These are phyloP conservation scores for Heterocephalus glaber DNA, from an alignment of 2,113 vertebrate species.

Conservation along the genomic window DNA sequence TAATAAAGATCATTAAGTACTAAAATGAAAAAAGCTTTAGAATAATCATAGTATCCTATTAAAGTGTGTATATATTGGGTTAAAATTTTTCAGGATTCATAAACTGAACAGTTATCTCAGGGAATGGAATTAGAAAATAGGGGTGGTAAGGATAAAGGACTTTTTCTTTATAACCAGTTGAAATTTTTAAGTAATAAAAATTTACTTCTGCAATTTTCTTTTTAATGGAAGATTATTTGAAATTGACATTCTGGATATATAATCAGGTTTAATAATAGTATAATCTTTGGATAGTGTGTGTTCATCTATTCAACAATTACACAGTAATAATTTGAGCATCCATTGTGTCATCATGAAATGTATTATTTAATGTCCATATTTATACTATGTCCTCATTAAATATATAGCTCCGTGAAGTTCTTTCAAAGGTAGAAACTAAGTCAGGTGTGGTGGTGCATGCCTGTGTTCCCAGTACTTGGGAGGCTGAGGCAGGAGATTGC, in stretches of 20 bases:
- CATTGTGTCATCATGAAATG: background rate
- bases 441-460: background rate
- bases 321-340: background rate
- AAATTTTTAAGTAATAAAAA: background rate
- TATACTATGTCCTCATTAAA: background rate
- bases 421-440: constrained; percentile 33
- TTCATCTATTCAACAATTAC: background rate
- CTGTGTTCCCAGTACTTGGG: background rate
- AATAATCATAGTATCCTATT: background rate
- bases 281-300: background rate
- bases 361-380: constrained; percentile 19
- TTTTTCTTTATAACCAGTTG: background rate
- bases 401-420: background rate
- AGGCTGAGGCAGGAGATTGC: background rate
- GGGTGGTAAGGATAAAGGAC: background rate
- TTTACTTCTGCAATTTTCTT: constrained; percentile 34
- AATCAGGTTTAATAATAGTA: background rate
- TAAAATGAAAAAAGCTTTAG: constrained; percentile 4
- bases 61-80: background rate
- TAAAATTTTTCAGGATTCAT: background rate
- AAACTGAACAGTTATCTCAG: background rate
- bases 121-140: background rate
- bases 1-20: background rate
- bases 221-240: constrained; percentile 34
- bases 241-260: background rate